These are phyloP conservation scores for Conus canariensis DNA, from an alignment of 2,888 invertebrate species.

Conservation along the genomic window DNA sequence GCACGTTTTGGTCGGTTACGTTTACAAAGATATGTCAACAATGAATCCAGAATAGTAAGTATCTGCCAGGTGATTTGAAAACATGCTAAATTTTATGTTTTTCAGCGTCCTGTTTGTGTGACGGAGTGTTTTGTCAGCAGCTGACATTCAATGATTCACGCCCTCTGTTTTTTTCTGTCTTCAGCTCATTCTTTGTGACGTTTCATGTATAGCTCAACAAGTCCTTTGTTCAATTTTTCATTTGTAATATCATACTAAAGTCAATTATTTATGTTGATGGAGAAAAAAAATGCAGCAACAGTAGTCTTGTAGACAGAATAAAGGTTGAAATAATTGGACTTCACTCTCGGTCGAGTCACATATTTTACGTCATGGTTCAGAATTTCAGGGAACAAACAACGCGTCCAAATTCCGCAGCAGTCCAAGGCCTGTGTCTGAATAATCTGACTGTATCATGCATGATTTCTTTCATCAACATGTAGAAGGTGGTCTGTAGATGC, in stretches of 20 bases:
- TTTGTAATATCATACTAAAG: not conserved
- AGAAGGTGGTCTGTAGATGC: too few relatives aligned
- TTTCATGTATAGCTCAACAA: not conserved
- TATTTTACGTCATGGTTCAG: slow-evolving; percentile 21
- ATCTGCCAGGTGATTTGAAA: slow-evolving; percentile 32
- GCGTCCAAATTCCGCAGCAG: not conserved
- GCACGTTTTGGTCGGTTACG: slow-evolving; percentile 37
- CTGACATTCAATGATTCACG: slow-evolving; percentile 49
- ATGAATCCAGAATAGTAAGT: slow-evolving; percentile 73
- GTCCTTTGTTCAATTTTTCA: not conserved
- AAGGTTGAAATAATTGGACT: slow-evolving; percentile 7
- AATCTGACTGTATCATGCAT: too few relatives aligned
- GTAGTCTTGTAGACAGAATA: too few relatives aligned
- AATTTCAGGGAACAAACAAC: not conserved
- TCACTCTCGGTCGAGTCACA: not conserved
- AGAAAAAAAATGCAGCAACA: too few relatives aligned
- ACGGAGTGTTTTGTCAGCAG: slow-evolving; percentile 49
- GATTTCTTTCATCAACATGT: too few relatives aligned
- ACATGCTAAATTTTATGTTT: not conserved
- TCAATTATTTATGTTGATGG: not conserved
- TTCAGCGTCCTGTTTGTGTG: not conserved
- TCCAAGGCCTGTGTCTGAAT: too few relatives aligned
- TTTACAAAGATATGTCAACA: slow-evolving; percentile 57
- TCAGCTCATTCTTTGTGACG: slow-evolving; percentile 12
- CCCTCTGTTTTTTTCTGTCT: slow-evolving; percentile 40